Base-by-base conservation (phyloP, 2,113 vertebrate genomes). In the Corapipo altera region DNA sequence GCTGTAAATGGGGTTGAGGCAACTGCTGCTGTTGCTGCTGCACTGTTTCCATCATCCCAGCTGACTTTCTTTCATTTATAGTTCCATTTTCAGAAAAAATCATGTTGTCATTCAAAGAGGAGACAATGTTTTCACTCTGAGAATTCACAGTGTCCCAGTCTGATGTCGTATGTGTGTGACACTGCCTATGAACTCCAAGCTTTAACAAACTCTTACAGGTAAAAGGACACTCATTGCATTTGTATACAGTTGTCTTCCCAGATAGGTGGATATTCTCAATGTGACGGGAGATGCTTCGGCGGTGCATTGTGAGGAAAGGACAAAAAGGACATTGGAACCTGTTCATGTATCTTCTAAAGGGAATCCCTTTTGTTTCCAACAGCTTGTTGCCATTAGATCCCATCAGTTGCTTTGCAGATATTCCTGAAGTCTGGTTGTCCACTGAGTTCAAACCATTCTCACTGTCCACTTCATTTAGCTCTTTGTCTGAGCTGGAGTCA, bases 241-340 rank as follows among this genome's bases (percentile, higher is more conserved):
- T 99, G 96, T 99, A 99, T 79, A 99, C 98, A 10, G 98, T 98
- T 39, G 98, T 98, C 98, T 99, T 99, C 88, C 99, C 99, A 76
- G 98, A 99, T 23, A 99, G 96, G 91, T 99, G 99, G 92, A 99
- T 99, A 96, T 99, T 99, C 95, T 99, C 99, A 95, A 99, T 99
- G 94, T 99, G 99, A 85, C 98, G 99, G 73, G 99, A 99, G 94
- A 99, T 99, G 96, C 99, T 99, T 54, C 98, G 98, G 21, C 99
- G 97, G 91, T 99, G 99, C 98, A 99, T 99, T 96, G 99, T 99
- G 75, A 99, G 98, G 89, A 99, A 99, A 80, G 99, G 98, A 89
- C 99, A 99, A 96, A 99, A 99, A 62, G 99, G 99, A 88, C 99
- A 99, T 96, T 99, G 99, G 95, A 99, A 99, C 73, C 98, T 98